These are phyloP conservation scores for Leptarthrus brevirostris DNA, from an alignment of 2,888 invertebrate genomes.

Conservation along the genomic window DNA sequence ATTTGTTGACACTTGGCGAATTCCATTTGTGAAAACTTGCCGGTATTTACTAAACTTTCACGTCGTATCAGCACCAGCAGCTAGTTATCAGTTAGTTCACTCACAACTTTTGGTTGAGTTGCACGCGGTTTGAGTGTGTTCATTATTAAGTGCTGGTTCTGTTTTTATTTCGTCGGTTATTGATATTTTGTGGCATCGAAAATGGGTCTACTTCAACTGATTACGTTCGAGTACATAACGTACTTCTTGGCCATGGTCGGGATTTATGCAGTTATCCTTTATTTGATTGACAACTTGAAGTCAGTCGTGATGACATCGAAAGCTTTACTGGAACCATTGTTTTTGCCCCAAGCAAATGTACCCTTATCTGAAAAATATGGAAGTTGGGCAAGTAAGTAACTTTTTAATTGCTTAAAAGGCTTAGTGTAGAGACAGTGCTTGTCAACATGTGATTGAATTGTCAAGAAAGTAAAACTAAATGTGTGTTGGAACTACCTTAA, in stretches of 20 bases:
- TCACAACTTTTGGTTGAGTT: background rate
- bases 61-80: too few species aligned
- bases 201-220: background rate
- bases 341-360: conserved; percentile 73
- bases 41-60: background rate
- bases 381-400: conserved; percentile 85
- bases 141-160: background rate
- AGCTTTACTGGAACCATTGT: conserved; percentile 75
- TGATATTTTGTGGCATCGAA: background rate
- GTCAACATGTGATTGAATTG: too few species aligned
- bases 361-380: conserved; percentile 78
- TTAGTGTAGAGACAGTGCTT: too few species aligned
- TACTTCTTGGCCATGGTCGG: conserved; percentile 68
- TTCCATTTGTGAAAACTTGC: background rate
- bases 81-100: conserved; percentile 23
- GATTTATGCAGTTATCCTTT: conserved; percentile 66
- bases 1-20: too few species aligned
- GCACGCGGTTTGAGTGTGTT: background rate
- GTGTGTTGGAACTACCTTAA: too few species aligned
- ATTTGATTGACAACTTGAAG: conserved; percentile 73
- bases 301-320: conserved; percentile 71
- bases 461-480: too few species aligned
- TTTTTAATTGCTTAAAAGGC: too few species aligned
- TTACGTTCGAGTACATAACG: background rate
- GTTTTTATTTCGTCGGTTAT: background rate